Evolutionary conservation across 2,888 invertebrate species (phyloP), one percentile per base, ranked within the genome.

Genomic region (Dione vanillae): DNA sequence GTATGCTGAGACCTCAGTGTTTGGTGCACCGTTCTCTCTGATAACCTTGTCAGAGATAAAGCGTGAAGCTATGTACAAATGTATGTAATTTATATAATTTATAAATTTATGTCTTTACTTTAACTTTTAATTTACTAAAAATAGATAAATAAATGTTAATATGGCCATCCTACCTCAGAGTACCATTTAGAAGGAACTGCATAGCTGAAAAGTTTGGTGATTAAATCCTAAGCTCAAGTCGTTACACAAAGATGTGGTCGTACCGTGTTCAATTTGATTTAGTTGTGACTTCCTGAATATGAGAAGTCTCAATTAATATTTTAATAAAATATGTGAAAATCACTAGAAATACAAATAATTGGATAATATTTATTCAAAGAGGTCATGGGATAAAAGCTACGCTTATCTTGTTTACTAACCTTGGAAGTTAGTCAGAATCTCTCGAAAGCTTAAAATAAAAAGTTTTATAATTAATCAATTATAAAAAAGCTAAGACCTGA

Each of bases 121-220:
- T 16, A 10, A 19, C 0, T 10, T 10, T 19, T 49, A 49, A 11
- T 27, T 16, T 19, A 19, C 0, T 49, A 49, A 52, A 1, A 16
- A 11, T 0, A 5, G 1, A 10, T 37, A 37, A 37, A 56, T 16
- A 11, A 37, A 37, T 9, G n/a, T 35, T 49, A 16, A 19, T 47
- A 49, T 64, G 64, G 64, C 16, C 47, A 64, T 47, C 35, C n/a
- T 51, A 49, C 8, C 37, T 12, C 37, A 49, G 7, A 27, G 19
- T 45, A 54, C 19, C 35, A 52, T 59, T 52, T 61, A 62, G 27
- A 59, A 61, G 51, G 59, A 67, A 59, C 67, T 62, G 86, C 85
- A 83, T 85, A 85, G 85, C 82, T 81, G 77, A 80, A 85, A 88
- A 88, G 83, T 90, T 89, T 80, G 80, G 85, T 85, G 85, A 88